Conservation (phyloP, 2,888 invertebrate species). For the Folsomia candida region DNA sequence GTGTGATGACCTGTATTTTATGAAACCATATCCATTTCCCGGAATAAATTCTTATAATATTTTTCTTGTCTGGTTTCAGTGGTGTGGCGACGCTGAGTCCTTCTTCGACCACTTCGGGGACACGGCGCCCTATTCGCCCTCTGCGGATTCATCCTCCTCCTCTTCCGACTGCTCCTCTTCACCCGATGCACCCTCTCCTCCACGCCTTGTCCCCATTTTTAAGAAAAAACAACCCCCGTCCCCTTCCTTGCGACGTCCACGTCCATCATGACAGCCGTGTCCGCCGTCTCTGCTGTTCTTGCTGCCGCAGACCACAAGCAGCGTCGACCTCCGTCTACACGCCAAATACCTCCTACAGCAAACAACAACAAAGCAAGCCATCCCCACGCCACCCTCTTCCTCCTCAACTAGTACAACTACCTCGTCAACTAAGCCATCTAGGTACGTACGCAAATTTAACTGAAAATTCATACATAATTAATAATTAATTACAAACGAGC, state of each 20-base stretch:
- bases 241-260: neutral
- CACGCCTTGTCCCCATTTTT: neutral
- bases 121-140: constrained; percentile 41
- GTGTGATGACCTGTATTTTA: too few relatives aligned
- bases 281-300: neutral
- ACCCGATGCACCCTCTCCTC: constrained; percentile 7
- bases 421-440: too few relatives aligned
- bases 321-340: too few relatives aligned
- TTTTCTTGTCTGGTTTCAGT: constrained; percentile 25
- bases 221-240: neutral
- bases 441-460: too few relatives aligned
- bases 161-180: constrained; percentile 1
- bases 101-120: constrained; percentile 44
- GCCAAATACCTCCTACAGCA: too few relatives aligned
- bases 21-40: too few relatives aligned
- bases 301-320: neutral
- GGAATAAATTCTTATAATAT: neutral
- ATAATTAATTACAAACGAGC: too few relatives aligned
- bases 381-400: too few relatives aligned
- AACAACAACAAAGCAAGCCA: too few relatives aligned
- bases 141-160: constrained; percentile 31
- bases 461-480: too few relatives aligned
- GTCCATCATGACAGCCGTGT: constrained; percentile 6
- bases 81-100: constrained; percentile 48
- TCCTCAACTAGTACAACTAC: too few relatives aligned